Evolutionary conservation across 2,113 vertebrate genomes (phyloP).

Genomic region (Phalacrocorax aristotelis): DNA sequence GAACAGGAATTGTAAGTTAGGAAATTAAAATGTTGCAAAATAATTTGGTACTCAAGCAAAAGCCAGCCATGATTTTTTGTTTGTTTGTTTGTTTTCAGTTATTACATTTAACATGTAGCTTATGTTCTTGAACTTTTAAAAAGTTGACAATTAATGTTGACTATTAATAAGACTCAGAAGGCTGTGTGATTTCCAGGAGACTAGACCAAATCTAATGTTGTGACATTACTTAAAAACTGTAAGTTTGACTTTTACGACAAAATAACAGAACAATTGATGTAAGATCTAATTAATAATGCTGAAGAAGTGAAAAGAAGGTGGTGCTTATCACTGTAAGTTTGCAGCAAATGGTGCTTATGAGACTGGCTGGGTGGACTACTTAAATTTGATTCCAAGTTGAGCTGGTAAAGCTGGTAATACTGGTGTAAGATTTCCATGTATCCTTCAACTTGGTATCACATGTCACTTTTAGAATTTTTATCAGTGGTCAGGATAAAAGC

Average conservation of each 20-base stretch:
- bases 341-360: not conserved
- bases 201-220: not conserved
- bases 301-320: not conserved
- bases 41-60: not conserved
- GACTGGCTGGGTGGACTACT: not conserved
- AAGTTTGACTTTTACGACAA: not conserved
- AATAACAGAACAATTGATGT: not conserved
- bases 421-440: not conserved
- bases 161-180: not conserved
- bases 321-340: not conserved
- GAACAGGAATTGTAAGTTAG: not conserved
- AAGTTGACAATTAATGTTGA: not conserved
- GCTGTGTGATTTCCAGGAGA: not conserved
- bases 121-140: not conserved
- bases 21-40: not conserved
- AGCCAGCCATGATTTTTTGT: not conserved
- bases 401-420: not conserved
- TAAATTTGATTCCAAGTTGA: not conserved
- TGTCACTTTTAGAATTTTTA: not conserved
- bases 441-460: not conserved
- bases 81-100: not conserved
- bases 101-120: not conserved
- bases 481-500: not conserved
- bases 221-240: not conserved
- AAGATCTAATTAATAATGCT: not conserved